Percentiles rank a stretch among this genome's conserved stretches.
Evolutionary conservation across 2,797 vertebrate genomes (phyloP).

Genomic region (Spinibarbus caldwelli): DNA sequence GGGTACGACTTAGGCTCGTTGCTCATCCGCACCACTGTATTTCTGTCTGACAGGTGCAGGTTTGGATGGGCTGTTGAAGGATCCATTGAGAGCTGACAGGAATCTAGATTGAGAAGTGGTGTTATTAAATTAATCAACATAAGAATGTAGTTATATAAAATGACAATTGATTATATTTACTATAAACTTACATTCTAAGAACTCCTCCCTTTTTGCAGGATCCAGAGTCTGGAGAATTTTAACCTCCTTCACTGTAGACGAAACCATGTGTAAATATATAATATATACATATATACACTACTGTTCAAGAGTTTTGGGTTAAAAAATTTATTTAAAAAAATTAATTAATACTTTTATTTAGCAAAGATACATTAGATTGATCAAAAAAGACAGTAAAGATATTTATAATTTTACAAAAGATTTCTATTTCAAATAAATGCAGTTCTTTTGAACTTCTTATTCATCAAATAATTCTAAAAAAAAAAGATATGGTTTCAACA

Average conservation of each 20-base stretch:
- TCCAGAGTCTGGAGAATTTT: conserved; percentile 74
- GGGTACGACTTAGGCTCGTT: conserved; percentile 75
- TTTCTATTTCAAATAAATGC: not conserved
- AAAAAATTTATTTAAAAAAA: too few relatives aligned
- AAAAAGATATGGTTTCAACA: too few relatives aligned
- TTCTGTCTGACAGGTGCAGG: conserved; percentile 78
- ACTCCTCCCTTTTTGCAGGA: conserved; percentile 73
- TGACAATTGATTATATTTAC: not conserved
- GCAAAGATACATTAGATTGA: too few relatives aligned
- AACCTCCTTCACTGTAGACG: conserved; percentile 76
- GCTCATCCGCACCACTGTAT: conserved; percentile 74
- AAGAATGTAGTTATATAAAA: not conserved
- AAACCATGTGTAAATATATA: not conserved
- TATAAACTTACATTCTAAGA: conserved; percentile 76
- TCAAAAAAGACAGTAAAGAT: not conserved
- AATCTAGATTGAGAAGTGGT: conserved; percentile 64
- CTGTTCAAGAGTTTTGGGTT: not conserved
- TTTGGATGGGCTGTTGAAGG: conserved; percentile 74
- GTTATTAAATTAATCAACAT: not conserved
- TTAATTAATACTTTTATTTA: not conserved
- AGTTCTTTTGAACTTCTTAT: not conserved
- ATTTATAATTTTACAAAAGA: too few relatives aligned
- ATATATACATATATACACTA: not conserved
- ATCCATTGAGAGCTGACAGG: conserved; percentile 72
- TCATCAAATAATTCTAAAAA: not conserved